These are phyloP conservation scores for Enteromius paludinosus DNA, from an alignment of 2,797 vertebrate species.

Conservation along the genomic window DNA sequence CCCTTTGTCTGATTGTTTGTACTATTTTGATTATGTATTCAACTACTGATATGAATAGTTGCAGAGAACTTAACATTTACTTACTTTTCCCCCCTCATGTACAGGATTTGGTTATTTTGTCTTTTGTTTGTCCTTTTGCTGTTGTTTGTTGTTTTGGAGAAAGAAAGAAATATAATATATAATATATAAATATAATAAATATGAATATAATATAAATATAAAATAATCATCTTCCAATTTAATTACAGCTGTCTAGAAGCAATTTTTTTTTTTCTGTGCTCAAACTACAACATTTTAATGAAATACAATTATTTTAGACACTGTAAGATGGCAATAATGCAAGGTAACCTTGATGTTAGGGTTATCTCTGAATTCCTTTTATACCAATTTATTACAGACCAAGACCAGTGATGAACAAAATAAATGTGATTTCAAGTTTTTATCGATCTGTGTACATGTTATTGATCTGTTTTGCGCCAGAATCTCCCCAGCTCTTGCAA, in stretches of 20 bases:
- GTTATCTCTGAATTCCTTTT: neutral
- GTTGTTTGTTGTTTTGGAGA: neutral
- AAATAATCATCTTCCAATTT: neutral
- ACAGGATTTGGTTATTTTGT: neutral
- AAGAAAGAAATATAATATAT: too few species aligned
- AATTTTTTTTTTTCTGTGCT: neutral
- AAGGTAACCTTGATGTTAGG: neutral
- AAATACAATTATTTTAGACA: neutral
- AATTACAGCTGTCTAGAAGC: neutral
- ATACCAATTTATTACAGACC: neutral
- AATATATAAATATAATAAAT: too few species aligned
- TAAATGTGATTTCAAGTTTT: slow-evolving; percentile 12
- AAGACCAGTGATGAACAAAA: neutral
- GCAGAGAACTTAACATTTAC: too few species aligned
- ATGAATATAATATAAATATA: too few species aligned
- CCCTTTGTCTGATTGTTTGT: neutral
- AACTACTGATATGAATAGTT: neutral
- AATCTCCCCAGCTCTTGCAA: slow-evolving; percentile 1
- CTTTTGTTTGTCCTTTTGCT: too few species aligned
- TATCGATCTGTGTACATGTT: slow-evolving; percentile 21
- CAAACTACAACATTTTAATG: neutral
- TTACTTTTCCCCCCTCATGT: too few species aligned
- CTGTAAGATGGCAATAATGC: neutral
- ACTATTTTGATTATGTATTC: neutral
- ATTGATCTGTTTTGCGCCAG: slow-evolving; percentile 37